Base-by-base conservation (phyloP, 2,113 vertebrate genomes). In the Murina feae region DNA sequence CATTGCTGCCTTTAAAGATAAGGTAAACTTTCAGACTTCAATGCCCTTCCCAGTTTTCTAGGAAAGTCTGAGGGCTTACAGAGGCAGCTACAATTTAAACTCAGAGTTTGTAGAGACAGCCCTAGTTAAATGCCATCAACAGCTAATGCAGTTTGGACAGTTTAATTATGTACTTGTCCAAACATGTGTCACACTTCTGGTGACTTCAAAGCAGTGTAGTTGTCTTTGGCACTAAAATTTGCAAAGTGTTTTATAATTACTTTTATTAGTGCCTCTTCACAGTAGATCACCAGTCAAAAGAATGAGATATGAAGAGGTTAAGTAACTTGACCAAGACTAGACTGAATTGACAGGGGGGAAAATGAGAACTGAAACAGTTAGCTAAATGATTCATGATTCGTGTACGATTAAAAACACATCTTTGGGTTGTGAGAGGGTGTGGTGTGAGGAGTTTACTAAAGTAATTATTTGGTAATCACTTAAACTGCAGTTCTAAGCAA, bases 101-200 rank as follows among this genome's bases (percentile, higher is more conserved):
- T 63, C 90, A 75, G 79, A 89, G 71, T 63, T 68, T 93, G 94
- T 92, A 66, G 82, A 23, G 92, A 89, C 60, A 76, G 96, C 96
- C 97, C 92, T 92, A 72, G 92, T 97, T 96, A 97, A 95, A 95
- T 92, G 90, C 42, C 93, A 91, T 93, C 95, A 96, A 68, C 74
- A 81, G 92, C 95, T 97, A 97, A 97, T 95, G 97, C 95, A 96
- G 86, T 97, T 95, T 95, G 75, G 97, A 97, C 97, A 97, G 95
- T 95, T 97, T 97, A 97, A 97, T 97, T 97, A 97, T 95, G 94
- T 86, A 93, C 97, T 96, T 97, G 97, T 97, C 96, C 95, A 89
- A 95, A 97, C 83, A 90, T 74, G 91, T 96, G 97, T 94, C 97
- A 95, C 93, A 92, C 74, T 96, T 93, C 66, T 83, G 82, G 90